Conservation (phyloP, 2,113 vertebrate species). For the Syrmaticus mikado region DNA sequence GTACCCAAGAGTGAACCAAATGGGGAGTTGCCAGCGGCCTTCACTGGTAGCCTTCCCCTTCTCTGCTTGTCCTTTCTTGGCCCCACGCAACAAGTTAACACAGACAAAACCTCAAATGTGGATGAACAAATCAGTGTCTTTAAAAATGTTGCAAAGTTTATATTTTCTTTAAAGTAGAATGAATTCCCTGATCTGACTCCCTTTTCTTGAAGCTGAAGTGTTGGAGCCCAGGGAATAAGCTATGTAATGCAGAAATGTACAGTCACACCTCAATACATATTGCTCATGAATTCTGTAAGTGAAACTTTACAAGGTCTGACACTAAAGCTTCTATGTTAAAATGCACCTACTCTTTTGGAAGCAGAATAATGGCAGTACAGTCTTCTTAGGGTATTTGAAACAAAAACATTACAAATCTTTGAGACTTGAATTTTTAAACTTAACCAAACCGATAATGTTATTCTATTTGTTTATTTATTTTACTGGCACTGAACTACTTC, state of each 20-base stretch:
- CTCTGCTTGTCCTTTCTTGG: not conserved
- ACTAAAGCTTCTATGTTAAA: not conserved
- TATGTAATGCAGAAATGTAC: not conserved
- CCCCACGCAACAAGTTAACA: not conserved
- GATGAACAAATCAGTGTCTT: not conserved
- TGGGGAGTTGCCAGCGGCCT: no score
- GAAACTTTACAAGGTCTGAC: not conserved
- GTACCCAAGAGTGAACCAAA: not conserved
- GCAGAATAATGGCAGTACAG: not conserved
- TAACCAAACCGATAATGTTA: not conserved
- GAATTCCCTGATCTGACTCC: not conserved
- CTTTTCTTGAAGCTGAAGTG: not conserved
- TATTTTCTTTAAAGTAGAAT: not conserved
- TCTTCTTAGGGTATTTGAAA: not conserved
- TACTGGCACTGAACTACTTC: not conserved
- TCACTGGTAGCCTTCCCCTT: not conserved
- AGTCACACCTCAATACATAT: not conserved
- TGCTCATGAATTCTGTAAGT: not conserved
- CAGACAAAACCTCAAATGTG: not conserved
- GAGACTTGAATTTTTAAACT: not conserved
- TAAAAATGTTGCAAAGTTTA: not conserved
- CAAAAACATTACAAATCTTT: not conserved
- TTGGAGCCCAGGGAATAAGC: not conserved
- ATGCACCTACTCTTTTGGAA: not conserved
- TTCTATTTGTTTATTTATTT: not conserved